Evolutionary conservation across 2,797 vertebrate genomes (phyloP).

Genomic region (Cryptoblepharus egeriae): DNA sequence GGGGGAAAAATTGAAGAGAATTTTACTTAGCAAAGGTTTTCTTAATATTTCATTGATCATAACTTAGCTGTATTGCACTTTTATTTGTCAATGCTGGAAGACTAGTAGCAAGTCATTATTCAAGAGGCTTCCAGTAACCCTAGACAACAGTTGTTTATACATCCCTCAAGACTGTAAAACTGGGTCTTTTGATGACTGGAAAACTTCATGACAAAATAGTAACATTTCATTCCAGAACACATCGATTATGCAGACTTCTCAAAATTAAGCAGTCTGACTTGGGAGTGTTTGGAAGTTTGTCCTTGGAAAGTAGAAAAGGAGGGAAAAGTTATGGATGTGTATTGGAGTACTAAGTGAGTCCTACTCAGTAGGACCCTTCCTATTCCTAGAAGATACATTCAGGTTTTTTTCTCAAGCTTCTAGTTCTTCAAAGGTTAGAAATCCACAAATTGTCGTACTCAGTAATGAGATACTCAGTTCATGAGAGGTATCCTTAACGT

Average conservation of each 20-base stretch:
- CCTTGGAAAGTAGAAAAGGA: background rate
- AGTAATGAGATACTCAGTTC: background rate
- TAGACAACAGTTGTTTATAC: background rate
- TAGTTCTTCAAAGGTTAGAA: background rate
- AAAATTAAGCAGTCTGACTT: too few species aligned
- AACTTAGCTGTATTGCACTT: background rate
- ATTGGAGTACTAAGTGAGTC: too few species aligned
- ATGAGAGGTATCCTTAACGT: background rate
- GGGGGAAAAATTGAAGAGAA: accelerated
- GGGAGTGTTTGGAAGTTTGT: background rate
- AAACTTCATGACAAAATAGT: background rate
- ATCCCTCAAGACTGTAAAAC: too few species aligned
- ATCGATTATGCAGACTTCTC: background rate
- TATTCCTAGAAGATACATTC: background rate
- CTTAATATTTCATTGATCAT: background rate
- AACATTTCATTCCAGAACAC: background rate
- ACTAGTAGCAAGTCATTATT: background rate
- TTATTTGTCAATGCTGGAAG: background rate
- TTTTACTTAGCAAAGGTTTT: background rate
- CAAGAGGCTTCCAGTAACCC: background rate
- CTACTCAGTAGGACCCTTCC: background rate
- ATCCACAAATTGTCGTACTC: background rate
- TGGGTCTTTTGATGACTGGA: background rate
- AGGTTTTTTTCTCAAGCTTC: background rate
- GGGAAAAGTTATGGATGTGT: background rate